Evolutionary conservation across 2,888 invertebrate species (phyloP), one percentile per base, ranked within the genome.

Genomic region (Lepas anatifera): DNA sequence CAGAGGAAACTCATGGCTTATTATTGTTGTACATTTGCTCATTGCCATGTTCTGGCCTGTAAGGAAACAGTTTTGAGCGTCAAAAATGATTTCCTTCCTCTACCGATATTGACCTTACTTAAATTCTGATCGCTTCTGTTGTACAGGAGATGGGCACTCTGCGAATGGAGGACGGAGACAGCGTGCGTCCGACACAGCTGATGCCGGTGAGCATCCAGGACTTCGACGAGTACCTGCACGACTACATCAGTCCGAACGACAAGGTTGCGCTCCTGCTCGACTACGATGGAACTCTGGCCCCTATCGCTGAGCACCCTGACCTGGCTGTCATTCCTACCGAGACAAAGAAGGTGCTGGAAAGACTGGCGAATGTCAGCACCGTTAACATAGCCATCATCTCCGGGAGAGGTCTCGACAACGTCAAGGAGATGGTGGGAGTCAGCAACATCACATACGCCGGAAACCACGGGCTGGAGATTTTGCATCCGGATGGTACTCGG

Each of bases 181-280:
- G 91, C 73, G 86, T 90, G 68, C 89, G 91, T 22, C 89, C 90
- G 6, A 89, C 90, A 0, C 88, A 87, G 37, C 91, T 93, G 89
- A 90, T 90, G 74, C 92, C 92, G 0, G 72, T 81, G 43, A 76
- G 77, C 22, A 74, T 80, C 16, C 79, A 80, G 52, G 80, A 80
- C 72, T 80, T 80, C 74, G 79, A 79, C 72, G 75, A 78, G 67
- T 77, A 76, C 71, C 72, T 78, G 63, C 74, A 76, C 13, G 76
- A 76, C 70, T 79, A 80, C 66, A 66, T 66, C 66, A 22, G 11
- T n/a, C 66, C 66, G 25, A 16, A 11, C 18, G 41, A 66, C 39
- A 10, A n/a, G 3, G 66, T 81, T n/a, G 78, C 78, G 69, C 74
- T 81, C 25, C 78, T 81, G 41, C 75, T 81, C 48, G 81, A 81